phyloP scores from a whole-genome alignment of 2,113 vertebrate genomes.

The Mustela nigripes region DNA sequence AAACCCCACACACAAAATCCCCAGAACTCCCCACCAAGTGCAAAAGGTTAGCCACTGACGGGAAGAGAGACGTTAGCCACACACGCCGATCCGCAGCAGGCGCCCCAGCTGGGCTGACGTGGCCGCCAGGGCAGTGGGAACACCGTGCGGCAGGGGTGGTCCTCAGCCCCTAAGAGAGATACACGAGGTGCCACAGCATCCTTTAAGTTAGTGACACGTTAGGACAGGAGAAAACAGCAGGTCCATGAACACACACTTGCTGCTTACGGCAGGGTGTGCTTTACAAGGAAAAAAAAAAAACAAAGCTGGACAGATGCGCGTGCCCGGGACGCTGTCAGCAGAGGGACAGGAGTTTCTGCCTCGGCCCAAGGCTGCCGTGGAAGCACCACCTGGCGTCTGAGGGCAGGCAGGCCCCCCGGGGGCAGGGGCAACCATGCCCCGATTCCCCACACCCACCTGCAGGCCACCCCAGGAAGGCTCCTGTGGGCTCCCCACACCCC shows the following conservation, averaged over 20 bases:
- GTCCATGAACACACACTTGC: too few relatives aligned
- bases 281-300: neutral
- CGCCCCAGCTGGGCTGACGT: neutral
- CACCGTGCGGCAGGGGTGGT: conserved; percentile 59
- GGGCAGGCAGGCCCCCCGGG: neutral
- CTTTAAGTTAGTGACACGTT: conserved; percentile 76
- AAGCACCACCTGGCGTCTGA: neutral
- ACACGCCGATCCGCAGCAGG: conserved; percentile 61
- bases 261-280: neutral
- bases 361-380: accelerated
- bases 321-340: neutral
- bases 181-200: conserved; percentile 68
- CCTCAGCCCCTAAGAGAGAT: conserved; percentile 77
- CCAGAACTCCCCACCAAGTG: conserved; percentile 55
- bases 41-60: conserved; percentile 84
- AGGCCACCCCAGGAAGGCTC: neutral
- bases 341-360: neutral
- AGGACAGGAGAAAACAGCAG: neutral
- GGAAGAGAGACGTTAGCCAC: conserved; percentile 59
- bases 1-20: conserved; percentile 56
- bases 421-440: neutral
- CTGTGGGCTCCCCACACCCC: neutral
- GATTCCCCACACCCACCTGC: neutral
- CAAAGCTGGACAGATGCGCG: accelerated
- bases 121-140: neutral